Conservation (phyloP, 2,113 vertebrate genomes). For the Hirundichthys speculiger region DNA sequence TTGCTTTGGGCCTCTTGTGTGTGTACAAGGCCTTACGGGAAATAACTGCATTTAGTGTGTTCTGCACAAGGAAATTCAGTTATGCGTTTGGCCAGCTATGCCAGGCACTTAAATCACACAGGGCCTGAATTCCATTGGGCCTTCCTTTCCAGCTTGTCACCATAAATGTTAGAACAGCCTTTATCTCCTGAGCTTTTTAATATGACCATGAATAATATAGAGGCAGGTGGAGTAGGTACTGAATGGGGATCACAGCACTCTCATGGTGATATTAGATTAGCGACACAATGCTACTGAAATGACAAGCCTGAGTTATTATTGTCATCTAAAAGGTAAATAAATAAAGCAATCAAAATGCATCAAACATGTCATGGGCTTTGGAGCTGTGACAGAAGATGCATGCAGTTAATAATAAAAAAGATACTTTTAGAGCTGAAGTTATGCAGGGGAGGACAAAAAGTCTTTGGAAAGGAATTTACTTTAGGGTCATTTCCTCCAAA, state of each 20-base stretch:
- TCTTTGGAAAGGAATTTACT: constrained; percentile 25
- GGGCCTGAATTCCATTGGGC: constrained; percentile 46
- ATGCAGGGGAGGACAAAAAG: constrained; percentile 9
- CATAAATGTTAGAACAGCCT: constrained; percentile 61
- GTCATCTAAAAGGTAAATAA: constrained; percentile 10
- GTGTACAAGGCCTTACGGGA: constrained; percentile 59
- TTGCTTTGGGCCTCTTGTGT: constrained; percentile 32
- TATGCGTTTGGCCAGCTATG: constrained; percentile 67
- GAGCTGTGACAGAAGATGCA: constrained; percentile 42
- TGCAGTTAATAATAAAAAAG: neutral
- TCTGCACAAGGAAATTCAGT: constrained; percentile 56
- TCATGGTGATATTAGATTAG: constrained; percentile 37
- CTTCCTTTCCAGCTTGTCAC: constrained; percentile 45
- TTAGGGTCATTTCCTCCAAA: constrained; percentile 32
- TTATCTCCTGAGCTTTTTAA: constrained; percentile 52
- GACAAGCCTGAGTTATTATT: constrained; percentile 48
- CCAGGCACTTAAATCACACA: constrained; percentile 66
- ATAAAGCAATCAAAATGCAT: constrained; percentile 32
- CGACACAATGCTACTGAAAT: constrained; percentile 27
- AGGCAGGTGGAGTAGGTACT: constrained; percentile 36
- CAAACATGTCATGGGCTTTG: neutral
- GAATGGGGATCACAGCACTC: constrained; percentile 37
- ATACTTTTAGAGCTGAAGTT: neutral
- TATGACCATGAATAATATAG: constrained; percentile 65
- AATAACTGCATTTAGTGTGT: constrained; percentile 49